These are phyloP conservation scores for Dolichallabes microphthalmus DNA, from an alignment of 2,113 vertebrate species.

Conservation along the genomic window DNA sequence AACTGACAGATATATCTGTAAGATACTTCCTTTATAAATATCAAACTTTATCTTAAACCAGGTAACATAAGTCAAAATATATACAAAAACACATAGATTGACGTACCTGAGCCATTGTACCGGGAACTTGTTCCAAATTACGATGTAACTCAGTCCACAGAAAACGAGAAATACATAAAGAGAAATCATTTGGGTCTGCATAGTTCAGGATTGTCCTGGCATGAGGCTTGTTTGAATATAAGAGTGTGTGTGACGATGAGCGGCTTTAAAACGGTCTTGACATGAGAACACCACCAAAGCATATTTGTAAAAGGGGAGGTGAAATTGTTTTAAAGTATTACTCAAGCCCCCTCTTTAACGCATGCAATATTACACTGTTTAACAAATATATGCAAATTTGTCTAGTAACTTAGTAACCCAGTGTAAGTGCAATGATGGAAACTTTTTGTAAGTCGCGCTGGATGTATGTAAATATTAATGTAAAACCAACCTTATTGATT, in stretches of 20 bases:
- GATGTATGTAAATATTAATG: no score
- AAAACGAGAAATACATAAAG: neutral
- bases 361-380: no score
- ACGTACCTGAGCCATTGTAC: constrained; percentile 51
- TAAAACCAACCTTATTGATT: no score
- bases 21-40: neutral
- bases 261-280: neutral
- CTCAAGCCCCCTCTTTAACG: no score
- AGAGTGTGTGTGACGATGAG: neutral
- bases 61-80: neutral
- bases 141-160: neutral
- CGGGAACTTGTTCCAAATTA: constrained; percentile 13
- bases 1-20: no score
- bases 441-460: no score
- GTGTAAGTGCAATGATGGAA: no score
- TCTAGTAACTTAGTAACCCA: no score
- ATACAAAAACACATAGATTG: neutral
- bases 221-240: neutral
- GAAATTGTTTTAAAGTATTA: no score
- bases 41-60: neutral
- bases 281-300: neutral
- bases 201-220: neutral
- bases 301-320: neutral
- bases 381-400: no score
- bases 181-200: neutral